A percentile compares a stretch with the other conserved stretches of the same genome.
phyloP scores from a whole-genome alignment of 2,797 vertebrate genomes.

The Kryptolebias ocellatus region DNA sequence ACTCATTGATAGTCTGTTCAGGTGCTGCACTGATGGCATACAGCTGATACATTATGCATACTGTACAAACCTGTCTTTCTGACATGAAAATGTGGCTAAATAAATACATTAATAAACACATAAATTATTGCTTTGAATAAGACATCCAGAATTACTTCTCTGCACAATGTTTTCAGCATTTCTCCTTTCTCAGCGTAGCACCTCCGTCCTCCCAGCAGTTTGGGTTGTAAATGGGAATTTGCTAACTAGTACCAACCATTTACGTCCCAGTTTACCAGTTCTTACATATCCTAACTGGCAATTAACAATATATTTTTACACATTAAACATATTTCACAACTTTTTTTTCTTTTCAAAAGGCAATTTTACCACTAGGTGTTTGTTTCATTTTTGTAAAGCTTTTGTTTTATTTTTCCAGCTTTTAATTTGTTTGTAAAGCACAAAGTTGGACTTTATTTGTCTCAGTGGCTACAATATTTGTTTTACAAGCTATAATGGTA shows the following conservation, averaged over 20 bases:
- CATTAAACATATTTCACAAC: not conserved
- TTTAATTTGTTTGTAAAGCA: too few relatives aligned
- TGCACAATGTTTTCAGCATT: not conserved
- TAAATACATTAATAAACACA: not conserved
- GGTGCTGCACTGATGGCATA: not conserved
- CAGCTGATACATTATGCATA: constrained; percentile 1
- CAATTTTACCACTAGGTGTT: too few relatives aligned
- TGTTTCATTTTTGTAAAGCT: too few relatives aligned
- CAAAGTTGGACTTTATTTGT: too few relatives aligned
- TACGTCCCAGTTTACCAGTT: not conserved
- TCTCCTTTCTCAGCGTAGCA: not conserved
- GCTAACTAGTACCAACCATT: not conserved
- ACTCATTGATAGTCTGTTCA: constrained; percentile 1
- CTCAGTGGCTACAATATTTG: too few relatives aligned
- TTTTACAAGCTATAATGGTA: too few relatives aligned
- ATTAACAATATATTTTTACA: too few relatives aligned
- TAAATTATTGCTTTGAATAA: not conserved
- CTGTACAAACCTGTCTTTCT: too few relatives aligned
- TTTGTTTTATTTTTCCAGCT: too few relatives aligned
- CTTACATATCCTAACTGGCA: too few relatives aligned
- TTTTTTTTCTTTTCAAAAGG: not conserved
- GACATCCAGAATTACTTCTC: not conserved
- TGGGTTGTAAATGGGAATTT: not conserved
- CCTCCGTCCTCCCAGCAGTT: not conserved
- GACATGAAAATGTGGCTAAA: not conserved